A percentile compares a stretch with the other conserved stretches of the same genome.
phyloP scores from a whole-genome alignment of 2,888 invertebrate genomes.

The Hemaris fuciformis region DNA sequence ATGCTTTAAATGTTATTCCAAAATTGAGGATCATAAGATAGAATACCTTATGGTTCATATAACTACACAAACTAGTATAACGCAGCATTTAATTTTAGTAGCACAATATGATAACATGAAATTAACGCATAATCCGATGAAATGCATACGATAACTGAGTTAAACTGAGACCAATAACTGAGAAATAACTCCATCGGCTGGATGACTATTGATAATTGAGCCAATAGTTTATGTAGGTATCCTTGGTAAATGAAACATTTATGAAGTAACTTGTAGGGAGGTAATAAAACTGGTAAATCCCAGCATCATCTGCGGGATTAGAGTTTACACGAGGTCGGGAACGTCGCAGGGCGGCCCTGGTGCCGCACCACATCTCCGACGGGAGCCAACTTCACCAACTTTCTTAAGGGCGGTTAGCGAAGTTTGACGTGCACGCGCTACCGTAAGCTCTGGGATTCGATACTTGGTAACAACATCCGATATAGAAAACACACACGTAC shows the following conservation, averaged over 20 bases:
- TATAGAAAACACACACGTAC: conserved; percentile 43
- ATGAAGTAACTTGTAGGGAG: conserved; percentile 64
- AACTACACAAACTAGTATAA: no score
- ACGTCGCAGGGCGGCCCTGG: conserved; percentile 46
- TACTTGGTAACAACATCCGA: conserved; percentile 70
- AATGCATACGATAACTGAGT: no score
- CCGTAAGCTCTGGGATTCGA: conserved; percentile 75
- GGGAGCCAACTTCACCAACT: conserved; percentile 75
- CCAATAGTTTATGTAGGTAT: neutral
- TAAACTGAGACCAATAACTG: neutral
- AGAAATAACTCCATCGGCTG: neutral
- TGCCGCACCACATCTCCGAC: conserved; percentile 57
- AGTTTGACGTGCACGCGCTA: conserved; percentile 77
- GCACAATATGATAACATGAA: no score
- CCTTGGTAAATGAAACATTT: conserved; percentile 43
- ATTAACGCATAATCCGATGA: no score
- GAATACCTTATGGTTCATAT: no score
- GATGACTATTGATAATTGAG: neutral
- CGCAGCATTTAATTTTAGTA: neutral
- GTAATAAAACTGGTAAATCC: conserved; percentile 75
- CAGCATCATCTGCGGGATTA: conserved; percentile 77
- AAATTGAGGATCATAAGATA: no score
- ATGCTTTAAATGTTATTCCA: neutral
- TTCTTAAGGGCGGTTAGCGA: conserved; percentile 78
- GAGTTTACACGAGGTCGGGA: conserved; percentile 72